phyloP scores from a whole-genome alignment of 2,888 invertebrate species.

The Galeopsomyia nigrocyanea region DNA sequence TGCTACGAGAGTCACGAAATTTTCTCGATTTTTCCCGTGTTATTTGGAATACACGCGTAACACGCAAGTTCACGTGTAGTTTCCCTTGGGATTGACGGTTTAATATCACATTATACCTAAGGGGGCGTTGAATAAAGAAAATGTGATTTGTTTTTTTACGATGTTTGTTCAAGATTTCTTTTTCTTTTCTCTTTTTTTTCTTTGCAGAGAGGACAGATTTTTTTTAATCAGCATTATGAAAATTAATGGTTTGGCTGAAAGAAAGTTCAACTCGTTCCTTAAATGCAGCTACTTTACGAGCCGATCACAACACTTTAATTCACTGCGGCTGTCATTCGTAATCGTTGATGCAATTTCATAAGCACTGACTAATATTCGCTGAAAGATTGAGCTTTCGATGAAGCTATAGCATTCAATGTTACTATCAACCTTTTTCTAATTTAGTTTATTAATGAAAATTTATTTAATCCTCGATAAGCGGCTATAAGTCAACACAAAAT shows the following conservation, averaged over 20 bases:
- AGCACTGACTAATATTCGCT: slow-evolving; percentile 8
- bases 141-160: no score
- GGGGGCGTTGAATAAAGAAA: slow-evolving; percentile 11
- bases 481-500: no score
- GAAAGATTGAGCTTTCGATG: no score
- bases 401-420: no score
- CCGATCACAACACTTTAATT: slow-evolving; percentile 31
- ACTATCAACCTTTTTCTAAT: no score
- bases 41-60: slow-evolving; percentile 37
- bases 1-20: background rate
- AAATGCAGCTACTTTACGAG: slow-evolving; percentile 21
- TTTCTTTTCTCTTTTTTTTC: no score
- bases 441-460: no score
- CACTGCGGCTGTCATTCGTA: slow-evolving; percentile 34
- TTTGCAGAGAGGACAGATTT: no score
- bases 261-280: slow-evolving; percentile 28
- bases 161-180: background rate
- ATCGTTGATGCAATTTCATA: slow-evolving; percentile 11
- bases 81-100: background rate
- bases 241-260: slow-evolving; percentile 11
- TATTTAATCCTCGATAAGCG: no score
- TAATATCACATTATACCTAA: no score
- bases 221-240: no score
- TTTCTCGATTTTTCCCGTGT: background rate
- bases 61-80: slow-evolving; percentile 40